A percentile compares a stretch with the other conserved stretches of the same genome.
These are phyloP conservation scores for Nestor notabilis DNA, from an alignment of 2,113 vertebrate genomes.

Conservation along the genomic window DNA sequence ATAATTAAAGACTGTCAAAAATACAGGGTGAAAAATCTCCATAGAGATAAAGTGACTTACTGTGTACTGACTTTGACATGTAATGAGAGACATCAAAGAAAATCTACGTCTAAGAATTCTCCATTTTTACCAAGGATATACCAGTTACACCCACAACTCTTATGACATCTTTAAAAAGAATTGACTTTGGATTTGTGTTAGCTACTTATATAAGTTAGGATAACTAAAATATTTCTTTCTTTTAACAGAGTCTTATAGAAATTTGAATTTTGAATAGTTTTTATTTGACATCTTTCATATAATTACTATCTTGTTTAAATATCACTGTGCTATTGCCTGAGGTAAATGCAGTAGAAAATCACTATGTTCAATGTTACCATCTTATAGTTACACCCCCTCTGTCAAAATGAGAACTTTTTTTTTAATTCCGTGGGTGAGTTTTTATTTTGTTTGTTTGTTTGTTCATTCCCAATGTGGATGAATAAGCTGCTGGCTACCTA, in stretches of 20 bases:
- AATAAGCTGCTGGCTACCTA: constrained; percentile 29
- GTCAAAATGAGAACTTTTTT: not conserved
- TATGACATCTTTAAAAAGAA: not conserved
- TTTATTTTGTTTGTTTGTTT: constrained; percentile 35
- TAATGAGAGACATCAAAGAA: not conserved
- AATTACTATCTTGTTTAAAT: constrained; percentile 55
- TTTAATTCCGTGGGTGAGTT: constrained; percentile 1
- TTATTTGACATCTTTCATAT: constrained; percentile 43
- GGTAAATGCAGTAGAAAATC: constrained; percentile 56
- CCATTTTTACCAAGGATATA: not conserved
- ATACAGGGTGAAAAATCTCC: not conserved
- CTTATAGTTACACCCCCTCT: not conserved
- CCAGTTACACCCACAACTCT: not conserved
- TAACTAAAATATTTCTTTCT: not conserved
- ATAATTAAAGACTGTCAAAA: not conserved
- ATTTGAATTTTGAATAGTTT: constrained; percentile 40
- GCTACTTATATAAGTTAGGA: not conserved
- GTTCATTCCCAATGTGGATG: not conserved
- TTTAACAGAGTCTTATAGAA: not conserved
- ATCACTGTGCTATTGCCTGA: constrained; percentile 30
- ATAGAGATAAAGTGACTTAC: not conserved
- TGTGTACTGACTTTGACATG: not conserved
- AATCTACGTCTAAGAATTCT: not conserved
- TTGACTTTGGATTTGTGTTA: not conserved
- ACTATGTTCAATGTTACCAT: constrained; percentile 8